These are phyloP conservation scores for Linepithema humile DNA, from an alignment of 1,140 invertebrate genomes.

Conservation along the genomic window DNA sequence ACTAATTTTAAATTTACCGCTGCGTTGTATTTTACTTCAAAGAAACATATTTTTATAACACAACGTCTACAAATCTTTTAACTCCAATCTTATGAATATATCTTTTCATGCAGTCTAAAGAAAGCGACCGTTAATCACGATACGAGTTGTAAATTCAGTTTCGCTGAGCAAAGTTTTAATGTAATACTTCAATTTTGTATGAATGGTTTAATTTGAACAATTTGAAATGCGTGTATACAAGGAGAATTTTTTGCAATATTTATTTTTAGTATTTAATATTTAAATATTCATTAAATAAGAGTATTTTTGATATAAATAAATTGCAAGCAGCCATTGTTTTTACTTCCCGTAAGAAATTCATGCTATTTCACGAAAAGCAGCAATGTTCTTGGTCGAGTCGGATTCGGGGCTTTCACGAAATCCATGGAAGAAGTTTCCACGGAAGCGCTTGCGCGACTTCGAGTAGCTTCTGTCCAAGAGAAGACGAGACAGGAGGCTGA, in stretches of 20 bases:
- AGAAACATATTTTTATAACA: not conserved
- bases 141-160: not conserved
- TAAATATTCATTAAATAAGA: not conserved
- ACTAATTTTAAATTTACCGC: conserved; percentile 36
- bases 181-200: not conserved
- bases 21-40: not conserved
- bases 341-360: not conserved
- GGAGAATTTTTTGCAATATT: too few species aligned
- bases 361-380: not conserved
- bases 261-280: conserved; percentile 17
- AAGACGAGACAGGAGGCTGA: conserved; percentile 82
- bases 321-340: not conserved
- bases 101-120: not conserved
- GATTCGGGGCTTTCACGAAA: conserved; percentile 36
- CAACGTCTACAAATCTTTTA: conserved; percentile 9
- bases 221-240: too few species aligned
- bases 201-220: not conserved
- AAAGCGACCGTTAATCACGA: not conserved
- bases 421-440: conserved; percentile 64
- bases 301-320: not conserved
- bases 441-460: conserved; percentile 77
- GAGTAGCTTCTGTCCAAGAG: conserved; percentile 80
- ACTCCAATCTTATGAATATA: not conserved
- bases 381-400: conserved; percentile 20
- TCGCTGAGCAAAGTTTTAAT: not conserved